These are phyloP conservation scores for Choristoneura rosaceana DNA, from an alignment of 2,888 invertebrate species.

Conservation along the genomic window DNA sequence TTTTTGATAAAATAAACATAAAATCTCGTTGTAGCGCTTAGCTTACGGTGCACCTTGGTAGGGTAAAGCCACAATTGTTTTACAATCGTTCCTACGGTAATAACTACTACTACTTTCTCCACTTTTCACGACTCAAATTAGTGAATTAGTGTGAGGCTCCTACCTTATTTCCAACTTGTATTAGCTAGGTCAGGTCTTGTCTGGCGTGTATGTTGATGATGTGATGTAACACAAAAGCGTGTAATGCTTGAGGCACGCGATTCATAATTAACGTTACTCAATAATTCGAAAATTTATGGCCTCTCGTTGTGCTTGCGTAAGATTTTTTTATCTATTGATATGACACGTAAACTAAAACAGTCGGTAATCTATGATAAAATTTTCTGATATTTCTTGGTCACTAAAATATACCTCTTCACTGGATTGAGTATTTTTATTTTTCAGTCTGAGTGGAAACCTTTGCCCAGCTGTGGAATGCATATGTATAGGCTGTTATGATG, in stretches of 20 bases:
- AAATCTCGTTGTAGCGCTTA: too few relatives aligned
- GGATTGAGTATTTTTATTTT: too few relatives aligned
- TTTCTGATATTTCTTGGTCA: background rate
- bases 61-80: too few relatives aligned
- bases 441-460: too few relatives aligned
- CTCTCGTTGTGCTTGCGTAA: slow-evolving; percentile 11
- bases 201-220: background rate
- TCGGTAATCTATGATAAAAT: background rate
- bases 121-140: too few relatives aligned
- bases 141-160: too few relatives aligned
- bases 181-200: slow-evolving; percentile 4
- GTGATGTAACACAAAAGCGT: slow-evolving; percentile 6
- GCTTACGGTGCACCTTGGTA: too few relatives aligned
- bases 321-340: background rate
- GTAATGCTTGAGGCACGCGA: slow-evolving; percentile 12
- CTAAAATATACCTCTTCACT: background rate
- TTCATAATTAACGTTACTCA: slow-evolving; percentile 20
- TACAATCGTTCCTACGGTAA: too few relatives aligned
- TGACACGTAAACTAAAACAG: background rate
- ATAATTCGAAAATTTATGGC: slow-evolving; percentile 34
- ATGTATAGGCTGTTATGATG: too few relatives aligned
- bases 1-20: too few relatives aligned
- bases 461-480: too few relatives aligned
- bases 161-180: background rate
- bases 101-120: too few relatives aligned